phyloP scores from a whole-genome alignment of 2,797 vertebrate species.

The Benthosema pterotum region DNA sequence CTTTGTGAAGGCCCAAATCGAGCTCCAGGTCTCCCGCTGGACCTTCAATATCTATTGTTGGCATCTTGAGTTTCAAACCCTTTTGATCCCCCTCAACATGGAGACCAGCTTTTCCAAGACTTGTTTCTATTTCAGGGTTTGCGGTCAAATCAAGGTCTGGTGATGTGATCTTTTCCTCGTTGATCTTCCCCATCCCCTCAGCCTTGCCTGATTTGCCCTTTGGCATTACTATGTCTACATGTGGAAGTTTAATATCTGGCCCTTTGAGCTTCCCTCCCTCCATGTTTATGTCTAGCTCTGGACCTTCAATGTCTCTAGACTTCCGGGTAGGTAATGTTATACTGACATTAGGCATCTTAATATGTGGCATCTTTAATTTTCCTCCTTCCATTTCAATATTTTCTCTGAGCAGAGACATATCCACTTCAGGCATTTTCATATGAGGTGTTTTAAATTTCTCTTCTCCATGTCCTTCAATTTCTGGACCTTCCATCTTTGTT shows the following conservation, averaged over 20 bases:
- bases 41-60: conserved; percentile 58
- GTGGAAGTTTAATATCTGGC: conserved; percentile 62
- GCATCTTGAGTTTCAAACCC: conserved; percentile 64
- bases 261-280: conserved; percentile 53
- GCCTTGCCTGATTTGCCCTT: conserved; percentile 34
- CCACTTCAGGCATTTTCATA: conserved; percentile 61
- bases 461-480: conserved; percentile 18
- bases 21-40: conserved; percentile 68
- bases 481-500: conserved; percentile 2
- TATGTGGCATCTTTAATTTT: conserved; percentile 42
- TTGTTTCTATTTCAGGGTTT: conserved; percentile 37
- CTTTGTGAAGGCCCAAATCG: conserved; percentile 62
- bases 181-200: conserved; percentile 36
- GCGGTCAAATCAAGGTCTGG: conserved; percentile 57
- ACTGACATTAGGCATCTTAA: conserved; percentile 57
- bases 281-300: conserved; percentile 12
- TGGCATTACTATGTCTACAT: conserved; percentile 50
- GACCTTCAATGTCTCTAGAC: conserved; percentile 24
- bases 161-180: conserved; percentile 45
- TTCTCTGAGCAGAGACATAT: conserved; percentile 63
- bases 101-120: conserved; percentile 23
- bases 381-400: conserved; percentile 36
- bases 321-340: conserved; percentile 59
- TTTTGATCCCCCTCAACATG: conserved; percentile 49
- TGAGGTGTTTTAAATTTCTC: conserved; percentile 54